Evolutionary conservation across 2,797 vertebrate genomes (phyloP).

Genomic region (Lithobates sylvaticus): DNA sequence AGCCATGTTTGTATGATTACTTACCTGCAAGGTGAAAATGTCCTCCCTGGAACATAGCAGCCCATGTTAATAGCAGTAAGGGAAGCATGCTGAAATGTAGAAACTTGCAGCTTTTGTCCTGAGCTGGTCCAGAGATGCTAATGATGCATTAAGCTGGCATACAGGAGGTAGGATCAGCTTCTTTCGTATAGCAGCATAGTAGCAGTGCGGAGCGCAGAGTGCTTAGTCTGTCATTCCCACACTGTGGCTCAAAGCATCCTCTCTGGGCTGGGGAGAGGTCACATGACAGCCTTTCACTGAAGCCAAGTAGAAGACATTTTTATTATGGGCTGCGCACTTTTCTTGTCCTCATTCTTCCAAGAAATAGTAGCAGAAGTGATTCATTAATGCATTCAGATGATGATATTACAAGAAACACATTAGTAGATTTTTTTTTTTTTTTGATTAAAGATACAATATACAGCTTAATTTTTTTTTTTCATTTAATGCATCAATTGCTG

Average conservation of each 20-base stretch:
- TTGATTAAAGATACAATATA: no score
- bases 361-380: background rate
- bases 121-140: conserved; percentile 42
- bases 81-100: conserved; percentile 28
- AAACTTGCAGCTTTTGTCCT: conserved; percentile 19
- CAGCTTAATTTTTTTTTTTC: no score
- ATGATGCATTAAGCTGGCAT: conserved; percentile 23
- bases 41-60: conserved; percentile 23
- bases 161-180: conserved; percentile 47
- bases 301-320: conserved; percentile 41
- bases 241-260: conserved; percentile 34
- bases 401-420: background rate
- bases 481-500: no score
- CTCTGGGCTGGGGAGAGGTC: conserved; percentile 32
- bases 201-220: conserved; percentile 23
- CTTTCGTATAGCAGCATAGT: conserved; percentile 30
- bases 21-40: conserved; percentile 32
- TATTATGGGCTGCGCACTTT: conserved; percentile 28
- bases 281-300: conserved; percentile 33
- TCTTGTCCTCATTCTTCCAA: background rate
- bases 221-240: conserved; percentile 41
- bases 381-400: background rate
- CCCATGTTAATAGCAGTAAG: conserved; percentile 29
- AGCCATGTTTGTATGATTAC: background rate
- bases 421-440: no score